phyloP scores from a whole-genome alignment of 2,888 invertebrate genomes.

The Microctonus brassicae region DNA sequence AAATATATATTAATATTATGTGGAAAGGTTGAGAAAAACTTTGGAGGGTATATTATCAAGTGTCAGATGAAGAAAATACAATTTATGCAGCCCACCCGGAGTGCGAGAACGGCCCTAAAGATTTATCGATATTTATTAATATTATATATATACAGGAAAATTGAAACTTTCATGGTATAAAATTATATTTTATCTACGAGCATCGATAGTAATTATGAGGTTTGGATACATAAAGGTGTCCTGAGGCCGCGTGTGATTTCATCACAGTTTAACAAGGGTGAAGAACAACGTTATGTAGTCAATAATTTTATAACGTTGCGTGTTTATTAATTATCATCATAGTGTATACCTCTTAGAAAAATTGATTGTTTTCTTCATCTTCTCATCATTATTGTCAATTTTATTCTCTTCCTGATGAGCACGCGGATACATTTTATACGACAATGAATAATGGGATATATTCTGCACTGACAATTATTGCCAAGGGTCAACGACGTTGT shows the following conservation, averaged over 20 bases:
- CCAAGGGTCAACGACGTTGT: conserved; percentile 28
- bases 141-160: conserved; percentile 36
- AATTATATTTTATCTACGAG: conserved; percentile 34
- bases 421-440: conserved; percentile 33
- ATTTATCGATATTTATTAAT: conserved; percentile 39
- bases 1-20: not conserved
- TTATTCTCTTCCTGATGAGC: conserved; percentile 17
- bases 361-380: not conserved
- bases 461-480: conserved; percentile 32
- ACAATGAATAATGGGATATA: conserved; percentile 29
- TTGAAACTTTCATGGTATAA: conserved; percentile 38
- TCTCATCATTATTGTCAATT: conserved; percentile 14
- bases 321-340: conserved; percentile 23
- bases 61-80: not conserved
- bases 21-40: not conserved
- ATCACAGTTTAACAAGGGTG: conserved; percentile 26
- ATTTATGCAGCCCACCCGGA: not conserved
- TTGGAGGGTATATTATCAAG: not conserved
- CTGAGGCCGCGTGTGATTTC: conserved; percentile 15
- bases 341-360: conserved; percentile 1
- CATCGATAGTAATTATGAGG: conserved; percentile 46
- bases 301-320: conserved; percentile 28
- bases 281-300: conserved; percentile 12
- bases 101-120: not conserved
- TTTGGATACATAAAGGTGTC: conserved; percentile 38